Percentiles rank a stretch among this genome's conserved stretches.
Conservation (phyloP, 2,113 vertebrate genomes). For the Grammomys dolichurus region DNA sequence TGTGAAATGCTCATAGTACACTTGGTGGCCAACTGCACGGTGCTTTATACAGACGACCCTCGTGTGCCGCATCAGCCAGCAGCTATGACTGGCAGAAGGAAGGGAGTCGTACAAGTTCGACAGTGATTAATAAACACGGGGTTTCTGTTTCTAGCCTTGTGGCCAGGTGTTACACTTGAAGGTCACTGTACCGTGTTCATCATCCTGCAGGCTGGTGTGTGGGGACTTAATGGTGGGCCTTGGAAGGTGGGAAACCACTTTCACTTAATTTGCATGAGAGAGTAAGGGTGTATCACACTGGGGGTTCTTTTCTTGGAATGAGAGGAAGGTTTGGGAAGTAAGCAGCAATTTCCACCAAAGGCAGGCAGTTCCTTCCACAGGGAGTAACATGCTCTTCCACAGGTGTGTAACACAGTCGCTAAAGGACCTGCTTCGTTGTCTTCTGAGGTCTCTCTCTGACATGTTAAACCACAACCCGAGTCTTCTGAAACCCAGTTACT, state of each 20-base stretch:
- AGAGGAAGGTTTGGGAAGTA: background rate
- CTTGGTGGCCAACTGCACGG: rapidly evolving
- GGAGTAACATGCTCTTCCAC: background rate
- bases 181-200: rapidly evolving
- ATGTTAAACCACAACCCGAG: rapidly evolving
- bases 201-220: background rate
- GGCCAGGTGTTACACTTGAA: rapidly evolving
- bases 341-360: background rate
- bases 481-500: background rate
- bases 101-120: background rate
- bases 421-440: background rate
- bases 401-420: background rate
- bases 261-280: background rate
- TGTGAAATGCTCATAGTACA: background rate
- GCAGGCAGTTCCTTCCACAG: background rate
- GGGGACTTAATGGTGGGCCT: background rate
- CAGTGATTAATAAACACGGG: background rate
- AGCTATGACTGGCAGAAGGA: background rate
- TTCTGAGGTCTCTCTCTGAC: background rate
- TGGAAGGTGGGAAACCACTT: background rate
- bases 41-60: background rate
- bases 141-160: background rate
- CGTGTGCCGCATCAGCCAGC: rapidly evolving
- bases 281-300: background rate
- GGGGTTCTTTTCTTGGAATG: background rate